phyloP scores from a whole-genome alignment of 2,888 invertebrate genomes.

The Drosophila fulvimacula region DNA sequence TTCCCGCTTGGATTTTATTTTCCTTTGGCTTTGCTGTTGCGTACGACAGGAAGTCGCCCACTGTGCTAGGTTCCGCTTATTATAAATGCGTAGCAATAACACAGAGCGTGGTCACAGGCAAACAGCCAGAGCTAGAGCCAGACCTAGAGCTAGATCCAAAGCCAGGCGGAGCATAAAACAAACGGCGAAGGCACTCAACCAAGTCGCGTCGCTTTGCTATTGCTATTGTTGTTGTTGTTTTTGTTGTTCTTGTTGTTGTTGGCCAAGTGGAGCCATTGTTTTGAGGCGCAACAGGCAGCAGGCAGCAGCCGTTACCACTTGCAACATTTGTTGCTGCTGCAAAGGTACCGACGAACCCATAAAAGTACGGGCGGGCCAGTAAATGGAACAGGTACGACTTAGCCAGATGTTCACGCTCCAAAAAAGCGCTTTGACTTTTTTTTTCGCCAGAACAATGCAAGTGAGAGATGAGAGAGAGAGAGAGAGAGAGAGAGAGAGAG shows the following conservation, averaged over 20 bases:
- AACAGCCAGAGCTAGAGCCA: conserved; percentile 40
- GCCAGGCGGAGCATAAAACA: conserved; percentile 75
- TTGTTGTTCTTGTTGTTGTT: conserved; percentile 42
- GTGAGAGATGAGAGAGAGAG: conserved; percentile 14
- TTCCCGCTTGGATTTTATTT: not conserved
- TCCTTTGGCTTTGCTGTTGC: conserved; percentile 13
- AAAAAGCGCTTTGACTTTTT: conserved; percentile 68
- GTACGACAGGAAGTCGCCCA: conserved; percentile 59
- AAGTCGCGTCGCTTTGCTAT: conserved; percentile 50
- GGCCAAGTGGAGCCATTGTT: conserved; percentile 64
- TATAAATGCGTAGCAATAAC: conserved; percentile 72
- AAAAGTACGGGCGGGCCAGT: conserved; percentile 77
- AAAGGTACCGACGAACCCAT: conserved; percentile 75
- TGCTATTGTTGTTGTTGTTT: conserved; percentile 40
- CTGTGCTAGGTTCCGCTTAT: conserved; percentile 71
- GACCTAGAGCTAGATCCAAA: conserved; percentile 43
- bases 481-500: not conserved
- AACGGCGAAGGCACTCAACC: conserved; percentile 77
- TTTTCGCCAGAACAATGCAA: conserved; percentile 60
- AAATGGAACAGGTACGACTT: conserved; percentile 75
- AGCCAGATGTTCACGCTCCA: conserved; percentile 76
- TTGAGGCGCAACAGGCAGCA: conserved; percentile 36
- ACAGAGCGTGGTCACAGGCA: conserved; percentile 54
- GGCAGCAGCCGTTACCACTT: conserved; percentile 63
- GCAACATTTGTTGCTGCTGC: conserved; percentile 61